Percentiles rank a stretch among this genome's conserved stretches.
Evolutionary conservation across 2,113 vertebrate genomes (phyloP).

Genomic region (Benitochromis conjunctus): DNA sequence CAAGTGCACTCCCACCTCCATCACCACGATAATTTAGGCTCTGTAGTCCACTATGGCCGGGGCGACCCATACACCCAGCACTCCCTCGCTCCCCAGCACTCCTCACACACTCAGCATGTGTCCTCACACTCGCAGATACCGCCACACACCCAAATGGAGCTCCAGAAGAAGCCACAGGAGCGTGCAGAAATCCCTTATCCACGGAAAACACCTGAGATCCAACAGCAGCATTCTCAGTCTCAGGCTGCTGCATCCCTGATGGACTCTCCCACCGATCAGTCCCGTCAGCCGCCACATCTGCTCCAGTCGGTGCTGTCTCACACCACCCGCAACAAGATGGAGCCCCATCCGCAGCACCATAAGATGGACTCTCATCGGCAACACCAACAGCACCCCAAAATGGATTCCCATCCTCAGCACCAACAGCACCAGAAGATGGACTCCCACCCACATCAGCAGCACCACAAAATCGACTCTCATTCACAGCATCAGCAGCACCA

Average conservation of each 20-base stretch:
- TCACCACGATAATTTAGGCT: conserved; percentile 80
- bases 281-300: conserved; percentile 78
- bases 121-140: conserved; percentile 71
- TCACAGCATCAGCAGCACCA: conserved; percentile 52
- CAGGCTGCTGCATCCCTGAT: conserved; percentile 74
- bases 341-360: conserved; percentile 62
- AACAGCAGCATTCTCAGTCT: conserved; percentile 77
- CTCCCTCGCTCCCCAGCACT: conserved; percentile 68
- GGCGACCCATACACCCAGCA: conserved; percentile 76
- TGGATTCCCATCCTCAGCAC: conserved; percentile 50
- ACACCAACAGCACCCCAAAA: conserved; percentile 63
- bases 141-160: conserved; percentile 71
- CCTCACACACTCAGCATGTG: conserved; percentile 64
- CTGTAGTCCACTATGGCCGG: conserved; percentile 87
- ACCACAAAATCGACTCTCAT: conserved; percentile 49
- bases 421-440: conserved; percentile 60
- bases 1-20: conserved; percentile 74
- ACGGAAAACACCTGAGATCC: conserved; percentile 70
- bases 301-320: conserved; percentile 90
- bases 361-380: conserved; percentile 57
- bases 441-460: conserved; percentile 53
- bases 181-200: conserved; percentile 76
- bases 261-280: conserved; percentile 77
- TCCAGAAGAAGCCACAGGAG: conserved; percentile 80
- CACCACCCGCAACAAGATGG: conserved; percentile 79